Evolutionary conservation across 2,888 invertebrate genomes (phyloP).

Genomic region (Drosophila engyochracea): DNA sequence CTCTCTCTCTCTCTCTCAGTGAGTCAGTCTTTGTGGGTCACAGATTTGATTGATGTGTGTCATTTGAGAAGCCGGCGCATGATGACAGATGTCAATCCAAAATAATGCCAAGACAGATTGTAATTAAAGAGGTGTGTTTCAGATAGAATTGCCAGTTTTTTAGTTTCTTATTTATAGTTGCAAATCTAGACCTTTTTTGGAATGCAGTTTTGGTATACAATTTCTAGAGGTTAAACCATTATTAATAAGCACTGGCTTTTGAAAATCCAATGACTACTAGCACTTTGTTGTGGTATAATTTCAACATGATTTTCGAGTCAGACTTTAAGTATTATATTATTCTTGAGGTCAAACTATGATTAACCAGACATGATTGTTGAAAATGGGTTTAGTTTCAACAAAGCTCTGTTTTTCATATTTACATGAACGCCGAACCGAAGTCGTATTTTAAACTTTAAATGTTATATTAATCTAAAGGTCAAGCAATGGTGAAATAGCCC

Average conservation of each 20-base stretch:
- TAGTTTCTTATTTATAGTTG: neutral
- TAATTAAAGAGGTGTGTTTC: constrained; percentile 4
- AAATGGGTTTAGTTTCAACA: no score
- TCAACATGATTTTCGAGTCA: no score
- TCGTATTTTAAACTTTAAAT: neutral
- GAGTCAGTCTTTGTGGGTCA: constrained; percentile 7
- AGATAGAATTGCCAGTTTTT: neutral
- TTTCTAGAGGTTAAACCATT: neutral
- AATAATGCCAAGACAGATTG: neutral
- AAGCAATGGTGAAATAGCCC: neutral
- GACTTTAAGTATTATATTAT: no score
- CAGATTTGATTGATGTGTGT: constrained; percentile 52
- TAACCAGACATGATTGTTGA: no score
- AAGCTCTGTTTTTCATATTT: no score
- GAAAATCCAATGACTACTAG: neutral
- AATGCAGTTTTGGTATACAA: neutral
- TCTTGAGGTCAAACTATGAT: no score
- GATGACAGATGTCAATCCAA: constrained; percentile 20
- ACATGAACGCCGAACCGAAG: no score
- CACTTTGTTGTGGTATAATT: no score
- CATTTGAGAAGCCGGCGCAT: constrained; percentile 17
- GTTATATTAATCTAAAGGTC: neutral
- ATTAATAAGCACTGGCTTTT: neutral
- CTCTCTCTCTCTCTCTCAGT: neutral
- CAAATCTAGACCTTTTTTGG: neutral